These are phyloP conservation scores for Meteorus colon DNA, from an alignment of 2,888 invertebrate genomes.

Conservation along the genomic window DNA sequence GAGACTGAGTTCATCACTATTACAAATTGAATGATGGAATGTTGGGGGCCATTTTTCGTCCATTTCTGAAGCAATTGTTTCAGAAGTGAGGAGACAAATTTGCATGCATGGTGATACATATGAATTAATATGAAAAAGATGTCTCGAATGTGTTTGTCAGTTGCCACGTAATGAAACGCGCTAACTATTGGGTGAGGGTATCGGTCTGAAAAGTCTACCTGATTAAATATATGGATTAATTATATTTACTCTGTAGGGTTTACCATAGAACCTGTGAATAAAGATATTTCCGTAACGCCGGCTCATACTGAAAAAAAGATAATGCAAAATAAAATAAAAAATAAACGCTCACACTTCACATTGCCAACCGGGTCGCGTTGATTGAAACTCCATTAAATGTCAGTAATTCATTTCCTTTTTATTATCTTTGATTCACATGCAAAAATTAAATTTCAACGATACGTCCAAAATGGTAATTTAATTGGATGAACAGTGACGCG, in stretches of 20 bases:
- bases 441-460: background rate
- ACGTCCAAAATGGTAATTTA: background rate
- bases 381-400: slow-evolving; percentile 39
- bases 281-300: slow-evolving; percentile 48
- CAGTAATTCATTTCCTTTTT: slow-evolving; percentile 30
- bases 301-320: slow-evolving; percentile 53
- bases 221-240: slow-evolving; percentile 73
- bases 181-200: slow-evolving; percentile 60
- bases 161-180: slow-evolving; percentile 1
- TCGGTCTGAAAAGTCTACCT: slow-evolving; percentile 72
- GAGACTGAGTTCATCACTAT: slow-evolving; percentile 64
- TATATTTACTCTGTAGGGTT: slow-evolving; percentile 73
- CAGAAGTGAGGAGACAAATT: slow-evolving; percentile 17
- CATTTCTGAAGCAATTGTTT: background rate
- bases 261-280: slow-evolving; percentile 66
- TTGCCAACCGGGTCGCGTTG: slow-evolving; percentile 62
- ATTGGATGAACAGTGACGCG: slow-evolving; percentile 53
- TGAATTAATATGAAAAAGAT: slow-evolving; percentile 17
- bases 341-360: slow-evolving; percentile 63
- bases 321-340: slow-evolving; percentile 47
- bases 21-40: slow-evolving; percentile 48
- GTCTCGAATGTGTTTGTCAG: slow-evolving; percentile 33
- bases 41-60: slow-evolving; percentile 31
- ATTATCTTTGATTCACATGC: slow-evolving; percentile 5
- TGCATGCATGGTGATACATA: background rate